Percentiles rank a stretch among this genome's conserved stretches.
Evolutionary conservation across 2,888 invertebrate species (phyloP).

Genomic region (Hemaris fuciformis): DNA sequence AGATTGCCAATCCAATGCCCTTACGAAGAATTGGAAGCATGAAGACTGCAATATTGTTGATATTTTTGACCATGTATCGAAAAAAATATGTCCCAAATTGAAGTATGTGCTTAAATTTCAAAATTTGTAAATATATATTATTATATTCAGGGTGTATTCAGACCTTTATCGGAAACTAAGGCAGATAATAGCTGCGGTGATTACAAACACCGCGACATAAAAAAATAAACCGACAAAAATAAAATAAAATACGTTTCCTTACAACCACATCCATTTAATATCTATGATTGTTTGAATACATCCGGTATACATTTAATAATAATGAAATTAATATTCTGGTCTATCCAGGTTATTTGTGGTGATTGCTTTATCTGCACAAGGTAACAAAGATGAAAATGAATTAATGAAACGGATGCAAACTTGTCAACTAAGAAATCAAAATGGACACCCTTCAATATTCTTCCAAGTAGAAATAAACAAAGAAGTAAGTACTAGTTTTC

Average conservation of each 20-base stretch:
- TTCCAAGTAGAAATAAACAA: background rate
- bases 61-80: constrained; percentile 48
- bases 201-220: too few species aligned
- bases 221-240: too few species aligned
- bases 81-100: constrained; percentile 37
- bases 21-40: constrained; percentile 34
- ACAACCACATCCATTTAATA: too few species aligned
- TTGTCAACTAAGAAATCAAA: background rate
- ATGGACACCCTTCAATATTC: background rate
- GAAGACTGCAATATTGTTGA: constrained; percentile 38
- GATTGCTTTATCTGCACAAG: background rate
- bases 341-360: background rate
- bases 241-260: too few species aligned
- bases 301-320: too few species aligned
- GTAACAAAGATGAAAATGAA: background rate
- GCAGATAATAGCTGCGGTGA: too few species aligned
- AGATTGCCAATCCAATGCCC: constrained; percentile 27
- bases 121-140: too few species aligned
- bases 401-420: background rate
- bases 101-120: too few species aligned
- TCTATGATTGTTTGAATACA: too few species aligned
- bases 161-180: too few species aligned
- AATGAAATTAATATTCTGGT: background rate
- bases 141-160: too few species aligned
- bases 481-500: background rate